Base-by-base conservation (phyloP, 2,888 invertebrate species). In the Acanthosoma haemorrhoidale region DNA sequence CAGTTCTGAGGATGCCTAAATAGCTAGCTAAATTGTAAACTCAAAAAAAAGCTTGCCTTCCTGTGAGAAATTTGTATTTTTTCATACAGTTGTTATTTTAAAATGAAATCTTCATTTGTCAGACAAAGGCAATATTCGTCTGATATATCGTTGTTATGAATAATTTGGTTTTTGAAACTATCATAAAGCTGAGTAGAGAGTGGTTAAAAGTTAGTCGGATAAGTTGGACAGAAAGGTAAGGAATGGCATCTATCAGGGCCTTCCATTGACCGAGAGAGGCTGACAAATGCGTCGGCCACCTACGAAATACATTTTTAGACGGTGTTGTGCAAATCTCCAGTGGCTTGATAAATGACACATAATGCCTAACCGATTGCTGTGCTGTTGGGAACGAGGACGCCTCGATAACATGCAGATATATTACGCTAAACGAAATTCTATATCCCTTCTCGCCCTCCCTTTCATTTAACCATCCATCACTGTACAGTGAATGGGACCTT, bases 401-500 rank as follows among this genome's bases (percentile, higher is more conserved):
- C 72, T 64, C 72, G 72, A 72, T 72, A 72, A 72, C 70, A 72
- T 72, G 72, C 72, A 72, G 72, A 70, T 72, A 72, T 72, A 72
- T 72, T 72, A 72, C 70, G 64, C 67, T 72, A 72, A 72, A 72
- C 72, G 72, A 72, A 72, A 72, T 72, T 72, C 72, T 72, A 72
- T 72, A 70, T 68, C 70, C 68, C 57, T 34, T 32, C 34, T 41
- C 39, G 29, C 68, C 36, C 36, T 38, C 58, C 38, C 72, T 72
- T 70, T 70, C 68, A 70, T 70, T 72, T 70, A 72, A 57, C 66
- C 70, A 72, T 72, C 72, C 68, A 72, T 72, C 72, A 70, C 60
- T 38, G 64, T 57, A 41, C 68, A 67, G 60, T 61, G 63, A 72
- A 70, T 72, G 70, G 70, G 70, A 68, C 68, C 70, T 63, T 69